phyloP scores from a whole-genome alignment of 2,797 vertebrate genomes.

The Amblyraja radiata region DNA sequence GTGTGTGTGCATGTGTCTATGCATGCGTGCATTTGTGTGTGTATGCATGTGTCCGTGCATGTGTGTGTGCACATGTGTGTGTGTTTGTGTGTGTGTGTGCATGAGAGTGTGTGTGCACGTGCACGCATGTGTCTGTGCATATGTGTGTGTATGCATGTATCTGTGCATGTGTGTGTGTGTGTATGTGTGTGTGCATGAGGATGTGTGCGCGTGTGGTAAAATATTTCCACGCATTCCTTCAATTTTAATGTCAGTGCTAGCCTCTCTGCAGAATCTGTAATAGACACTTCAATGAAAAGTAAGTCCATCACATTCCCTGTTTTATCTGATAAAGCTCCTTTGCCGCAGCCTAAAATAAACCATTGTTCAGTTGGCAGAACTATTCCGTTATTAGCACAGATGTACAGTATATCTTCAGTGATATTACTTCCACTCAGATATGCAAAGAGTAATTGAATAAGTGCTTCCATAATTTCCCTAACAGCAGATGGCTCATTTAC shows the following conservation, averaged over 20 bases:
- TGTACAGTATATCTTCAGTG: not conserved
- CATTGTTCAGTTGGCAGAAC: not conserved
- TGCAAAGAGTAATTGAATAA: not conserved
- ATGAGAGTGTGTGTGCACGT: too few species aligned
- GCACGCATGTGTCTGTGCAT: too few species aligned
- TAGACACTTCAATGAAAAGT: not conserved
- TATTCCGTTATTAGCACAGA: not conserved
- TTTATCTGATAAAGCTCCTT: not conserved
- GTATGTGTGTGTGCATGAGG: too few species aligned
- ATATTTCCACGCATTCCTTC: not conserved
- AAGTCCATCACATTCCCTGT: not conserved
- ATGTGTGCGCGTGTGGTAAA: not conserved
- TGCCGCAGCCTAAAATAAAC: not conserved
- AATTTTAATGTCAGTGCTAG: not conserved
- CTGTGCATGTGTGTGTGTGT: too few species aligned
- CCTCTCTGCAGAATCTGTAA: not conserved
- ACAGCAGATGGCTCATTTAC: not conserved
- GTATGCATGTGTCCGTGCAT: too few species aligned
- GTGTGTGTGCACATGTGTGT: too few species aligned
- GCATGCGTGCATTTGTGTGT: too few species aligned
- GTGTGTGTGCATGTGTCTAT: too few species aligned
- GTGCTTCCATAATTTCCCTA: not conserved
- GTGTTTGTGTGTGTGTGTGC: too few species aligned
- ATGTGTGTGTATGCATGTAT: too few species aligned
- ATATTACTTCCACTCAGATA: not conserved